Evolutionary conservation across 2,888 invertebrate genomes (phyloP), one percentile per base, ranked within the genome.

Genomic region (Dryomyza anilis): DNA sequence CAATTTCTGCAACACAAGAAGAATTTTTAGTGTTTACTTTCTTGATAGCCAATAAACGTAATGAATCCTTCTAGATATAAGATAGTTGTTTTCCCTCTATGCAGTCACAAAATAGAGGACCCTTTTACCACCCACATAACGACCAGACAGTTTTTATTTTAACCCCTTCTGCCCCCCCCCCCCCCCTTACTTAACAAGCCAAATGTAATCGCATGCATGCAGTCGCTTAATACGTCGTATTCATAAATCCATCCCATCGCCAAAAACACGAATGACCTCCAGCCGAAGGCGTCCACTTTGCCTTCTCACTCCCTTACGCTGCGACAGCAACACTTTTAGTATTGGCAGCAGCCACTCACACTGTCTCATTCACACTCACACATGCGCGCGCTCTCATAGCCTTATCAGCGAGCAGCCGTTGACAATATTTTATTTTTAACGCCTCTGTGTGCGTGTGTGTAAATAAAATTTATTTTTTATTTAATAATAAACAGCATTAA

Each of bases 401-500:
- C 7, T 3, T 19, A 8, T 50, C 2, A 10, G 36, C 36, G 5
- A 8, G 59, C 63, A 43, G 64, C 50, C 39, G 29, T 27, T 16
- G 48, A 52, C 53, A 30, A 29, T 67, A 66, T 46, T 29, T 27
- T 16, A 19, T 46, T 67, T 66, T 39, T 30, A 33, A 25, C 48
- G 16, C 25, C 30, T 59, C 16, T 48, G 27, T 19, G 16, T 57
- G 55, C 46, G 45, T 36, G 59, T 53, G 58, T 55, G 52, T 36
- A 70, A 71, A 75, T 73, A 72, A 71, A 73, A 71, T 74, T 69
- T 71, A 65, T 69, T 65, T 68, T n/a, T 70, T 74, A 60, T 77
- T 76, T 70, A 72, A 76, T 71, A 72, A 77, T 77, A 76, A 77
- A 76, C 73, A 72, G 69, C 71, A 68, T 50, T 43, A 63, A 64